Percentiles rank a stretch among this genome's conserved stretches.
Evolutionary conservation across 2,888 invertebrate species (phyloP).

Genomic region (Macrophya annulata): DNA sequence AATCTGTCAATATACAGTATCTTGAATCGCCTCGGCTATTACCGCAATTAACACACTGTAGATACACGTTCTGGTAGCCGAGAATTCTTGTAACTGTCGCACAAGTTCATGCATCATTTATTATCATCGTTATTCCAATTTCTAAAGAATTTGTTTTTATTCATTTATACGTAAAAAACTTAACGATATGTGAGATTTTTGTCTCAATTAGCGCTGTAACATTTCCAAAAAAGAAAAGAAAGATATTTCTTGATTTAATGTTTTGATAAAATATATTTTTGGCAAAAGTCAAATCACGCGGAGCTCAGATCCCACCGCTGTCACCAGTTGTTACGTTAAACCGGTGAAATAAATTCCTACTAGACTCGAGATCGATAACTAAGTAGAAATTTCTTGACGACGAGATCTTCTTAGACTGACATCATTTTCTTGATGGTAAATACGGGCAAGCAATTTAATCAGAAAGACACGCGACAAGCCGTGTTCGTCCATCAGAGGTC

Average conservation of each 20-base stretch:
- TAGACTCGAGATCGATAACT: background rate
- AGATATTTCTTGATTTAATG: background rate
- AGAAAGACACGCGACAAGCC: background rate
- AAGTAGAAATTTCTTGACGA: background rate
- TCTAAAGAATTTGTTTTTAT: background rate
- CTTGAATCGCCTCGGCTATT: background rate
- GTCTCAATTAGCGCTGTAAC: no score
- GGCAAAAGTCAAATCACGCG: background rate
- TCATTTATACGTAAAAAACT: background rate
- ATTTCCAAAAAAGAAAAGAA: background rate
- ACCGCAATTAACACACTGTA: constrained; percentile 34
- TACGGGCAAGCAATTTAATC: background rate
- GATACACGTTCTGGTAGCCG: constrained; percentile 5
- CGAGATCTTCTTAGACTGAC: background rate
- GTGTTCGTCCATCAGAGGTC: background rate
- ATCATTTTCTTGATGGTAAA: background rate
- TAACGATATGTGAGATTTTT: no score
- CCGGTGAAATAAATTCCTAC: background rate
- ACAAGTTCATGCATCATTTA: background rate
- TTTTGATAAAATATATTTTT: background rate
- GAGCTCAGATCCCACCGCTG: constrained; percentile 16
- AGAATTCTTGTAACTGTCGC: constrained; percentile 3
- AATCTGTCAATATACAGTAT: constrained; percentile 23
- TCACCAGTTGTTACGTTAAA: background rate
- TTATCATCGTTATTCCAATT: background rate